Base-by-base conservation (phyloP, 2,888 invertebrate species). In the Eretmocerus hayati region DNA sequence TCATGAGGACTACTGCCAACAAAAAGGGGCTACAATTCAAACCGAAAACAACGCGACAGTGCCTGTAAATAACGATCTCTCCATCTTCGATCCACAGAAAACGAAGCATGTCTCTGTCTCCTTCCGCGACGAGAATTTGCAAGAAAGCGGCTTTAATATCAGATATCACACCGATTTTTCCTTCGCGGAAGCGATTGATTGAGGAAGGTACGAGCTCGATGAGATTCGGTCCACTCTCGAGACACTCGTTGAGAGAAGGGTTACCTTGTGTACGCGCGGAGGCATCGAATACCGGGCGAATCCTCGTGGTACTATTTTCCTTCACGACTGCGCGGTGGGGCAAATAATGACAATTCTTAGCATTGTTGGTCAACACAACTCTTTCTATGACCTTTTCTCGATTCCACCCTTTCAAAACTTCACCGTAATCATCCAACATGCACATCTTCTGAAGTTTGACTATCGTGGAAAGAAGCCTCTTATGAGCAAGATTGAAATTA, bases 211-310 rank as follows among this genome's bases (percentile, higher is more conserved):
- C 55, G 11, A 57, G 45, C 20, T 58, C 53, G 23, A 58, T 55
- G 4, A 56, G 32, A 33, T 59, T 59, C 9, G 55, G 50, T 13
- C 54, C 55, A 20, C 35, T 55, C 43, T 59, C 54, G 9, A 56
- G 44, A 41, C 56, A 57, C 22, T 57, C 47, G 50, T 61, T 63
- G 18, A 63, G 40, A 9, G 61, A 57, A 3, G 58, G 58, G 11
- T 42, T 42, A 11, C 48, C 49, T 36, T 54, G 57, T 22, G 50
- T 54, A 11, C 40, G 43, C 6, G 61, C 58, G 4, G 61, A 62
- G 1, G 58, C 60, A 46, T 61, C 60, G 38, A 61, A 62, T 13
- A 60, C 57, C 1, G 59, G 59, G 37, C 58, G 39, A 3, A 59
- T 45, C 16, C 32, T 38, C 11, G 59, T 59, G 5, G 58, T 56